Evolutionary conservation across 2,888 invertebrate genomes (phyloP), one percentile per base, ranked within the genome.

Genomic region (Drosophila fulvimacula): DNA sequence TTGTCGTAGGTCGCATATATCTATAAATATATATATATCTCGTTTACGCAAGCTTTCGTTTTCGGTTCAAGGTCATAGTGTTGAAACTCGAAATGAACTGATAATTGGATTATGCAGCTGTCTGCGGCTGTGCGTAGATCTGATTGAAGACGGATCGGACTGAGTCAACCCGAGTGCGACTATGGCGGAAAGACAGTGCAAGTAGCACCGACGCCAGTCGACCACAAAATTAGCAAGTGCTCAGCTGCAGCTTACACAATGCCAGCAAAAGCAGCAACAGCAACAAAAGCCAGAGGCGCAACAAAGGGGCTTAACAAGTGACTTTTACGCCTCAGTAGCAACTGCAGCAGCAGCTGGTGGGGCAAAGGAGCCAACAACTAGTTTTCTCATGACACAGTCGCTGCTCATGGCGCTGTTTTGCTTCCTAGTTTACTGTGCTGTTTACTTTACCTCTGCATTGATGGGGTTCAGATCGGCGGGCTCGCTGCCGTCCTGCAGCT

Each of bases 371-470:
- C 57, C 38, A 1, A 55, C 48, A 73, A 73, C 73, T 44, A 75
- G 73, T 73, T 75, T 63, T 51, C 41, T 70, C 65, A 57, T 39
- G 36, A 65, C 69, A 72, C 56, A 64, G 48, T 63, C 63, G 46
- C 53, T 34, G 39, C 48, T 66, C 24, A 15, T 41, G 44, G 46
- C 42, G 24, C n/a, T 10, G 21, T 56, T 70, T 24, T 19, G 64
- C 65, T 70, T 72, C 72, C 72, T 69, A 27, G 67, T 67, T 53
- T 44, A 24, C 64, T 36, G 42, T 57, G 62, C 32, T 62, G 41
- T n/a, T 34, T 59, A 87, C 58, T 68, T 91, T 92, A 92, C 92
- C 92, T 92, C 91, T 64, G 90, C 83, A 70, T 92, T 91, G 60
- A 91, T 90, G 56, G 92, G 92, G 80, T 91, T 92, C 66, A 92